Conservation (phyloP, 92 coral and sea anemone species). For the Montipora capitata region DNA sequence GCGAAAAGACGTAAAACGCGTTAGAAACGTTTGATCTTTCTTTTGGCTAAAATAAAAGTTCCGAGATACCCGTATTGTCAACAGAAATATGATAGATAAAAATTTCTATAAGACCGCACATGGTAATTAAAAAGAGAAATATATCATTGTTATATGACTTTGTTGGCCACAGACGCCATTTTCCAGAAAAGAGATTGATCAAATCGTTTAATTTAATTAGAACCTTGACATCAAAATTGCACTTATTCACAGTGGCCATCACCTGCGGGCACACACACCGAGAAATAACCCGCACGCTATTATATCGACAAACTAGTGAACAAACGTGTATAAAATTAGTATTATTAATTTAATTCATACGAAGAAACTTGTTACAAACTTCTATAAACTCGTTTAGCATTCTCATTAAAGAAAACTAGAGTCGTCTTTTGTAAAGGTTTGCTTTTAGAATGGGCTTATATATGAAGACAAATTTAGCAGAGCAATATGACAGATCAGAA, state of each 20-base stretch:
- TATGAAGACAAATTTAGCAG: neutral
- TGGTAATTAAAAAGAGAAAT: slow-evolving; percentile 9
- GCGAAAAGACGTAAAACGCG: too few species aligned
- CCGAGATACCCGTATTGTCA: neutral
- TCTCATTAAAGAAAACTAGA: neutral
- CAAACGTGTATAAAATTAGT: neutral
- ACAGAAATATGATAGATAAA: neutral
- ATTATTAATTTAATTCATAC: neutral
- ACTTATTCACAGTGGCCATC: neutral
- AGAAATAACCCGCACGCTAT: neutral
- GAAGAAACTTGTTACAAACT: neutral
- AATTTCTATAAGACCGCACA: neutral
- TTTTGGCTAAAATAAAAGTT: neutral
- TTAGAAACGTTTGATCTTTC: neutral
- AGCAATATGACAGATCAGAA: neutral
- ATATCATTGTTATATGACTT: slow-evolving; percentile 25
- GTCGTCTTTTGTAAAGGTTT: neutral
- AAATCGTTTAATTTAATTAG: neutral
- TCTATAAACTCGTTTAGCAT: neutral
- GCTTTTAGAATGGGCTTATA: neutral
- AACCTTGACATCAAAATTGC: neutral
- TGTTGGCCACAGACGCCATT: slow-evolving; percentile 5
- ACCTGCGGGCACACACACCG: neutral
- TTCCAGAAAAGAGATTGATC: neutral
- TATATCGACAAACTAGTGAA: neutral